Conservation (phyloP, 1,140 invertebrate genomes). For the Euwallacea fornicatus region DNA sequence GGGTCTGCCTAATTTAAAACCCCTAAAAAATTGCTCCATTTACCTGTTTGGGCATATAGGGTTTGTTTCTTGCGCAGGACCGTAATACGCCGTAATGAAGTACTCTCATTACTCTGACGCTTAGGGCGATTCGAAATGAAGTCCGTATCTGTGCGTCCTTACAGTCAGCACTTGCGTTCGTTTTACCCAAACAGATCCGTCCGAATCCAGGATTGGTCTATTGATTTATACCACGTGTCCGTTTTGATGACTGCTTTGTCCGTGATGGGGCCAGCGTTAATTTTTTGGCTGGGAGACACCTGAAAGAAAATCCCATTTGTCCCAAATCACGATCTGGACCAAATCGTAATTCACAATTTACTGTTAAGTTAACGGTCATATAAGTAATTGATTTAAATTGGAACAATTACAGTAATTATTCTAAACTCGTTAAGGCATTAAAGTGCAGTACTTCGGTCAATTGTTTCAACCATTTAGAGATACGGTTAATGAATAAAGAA, state of each 20-base stretch:
- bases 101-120: too few relatives aligned
- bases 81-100: too few relatives aligned
- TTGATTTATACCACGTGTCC: constrained; percentile 32
- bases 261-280: constrained; percentile 1
- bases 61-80: too few relatives aligned
- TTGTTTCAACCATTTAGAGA: constrained; percentile 1
- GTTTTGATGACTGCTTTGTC: constrained; percentile 27
- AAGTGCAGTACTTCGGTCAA: constrained; percentile 19
- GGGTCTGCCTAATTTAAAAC: constrained; percentile 25
- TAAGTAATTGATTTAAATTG: constrained; percentile 31
- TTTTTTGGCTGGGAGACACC: too few relatives aligned
- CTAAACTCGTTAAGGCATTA: constrained; percentile 22
- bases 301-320: too few relatives aligned
- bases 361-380: constrained; percentile 23
- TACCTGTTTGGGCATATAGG: background rate
- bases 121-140: too few relatives aligned
- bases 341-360: background rate
- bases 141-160: constrained; percentile 21
- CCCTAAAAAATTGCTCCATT: constrained; percentile 3
- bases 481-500: too few relatives aligned
- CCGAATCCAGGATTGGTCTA: constrained; percentile 29
- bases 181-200: constrained; percentile 22
- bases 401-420: constrained; percentile 26
- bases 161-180: constrained; percentile 27
- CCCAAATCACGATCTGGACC: background rate